Evolutionary conservation across 2,888 invertebrate genomes (phyloP).

Genomic region (Drosophila multiciliata): DNA sequence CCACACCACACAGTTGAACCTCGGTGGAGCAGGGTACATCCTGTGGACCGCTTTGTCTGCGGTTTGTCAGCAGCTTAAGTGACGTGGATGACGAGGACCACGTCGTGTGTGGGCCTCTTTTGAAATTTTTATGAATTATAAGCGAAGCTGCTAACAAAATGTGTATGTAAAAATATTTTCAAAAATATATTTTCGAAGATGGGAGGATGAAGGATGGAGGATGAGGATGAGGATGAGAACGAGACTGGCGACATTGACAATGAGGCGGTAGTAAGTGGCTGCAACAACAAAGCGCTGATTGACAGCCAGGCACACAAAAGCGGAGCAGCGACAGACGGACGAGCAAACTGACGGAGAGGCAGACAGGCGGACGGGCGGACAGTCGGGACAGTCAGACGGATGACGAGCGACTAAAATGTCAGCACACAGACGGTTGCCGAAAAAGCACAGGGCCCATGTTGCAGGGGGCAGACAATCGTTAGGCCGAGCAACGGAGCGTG

Average conservation of each 20-base stretch:
- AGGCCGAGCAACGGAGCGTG: constrained; percentile 70
- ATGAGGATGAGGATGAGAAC: constrained; percentile 21
- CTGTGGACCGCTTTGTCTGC: constrained; percentile 69
- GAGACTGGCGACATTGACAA: constrained; percentile 67
- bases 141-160: constrained; percentile 46
- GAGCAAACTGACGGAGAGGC: background rate
- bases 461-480: constrained; percentile 56
- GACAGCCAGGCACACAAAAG: constrained; percentile 65
- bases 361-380: background rate
- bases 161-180: constrained; percentile 65
- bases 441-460: constrained; percentile 7
- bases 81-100: constrained; percentile 1
- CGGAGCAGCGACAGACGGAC: constrained; percentile 9
- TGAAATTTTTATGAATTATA: constrained; percentile 76
- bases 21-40: constrained; percentile 25
- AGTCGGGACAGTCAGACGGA: background rate
- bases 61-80: constrained; percentile 58
- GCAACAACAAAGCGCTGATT: constrained; percentile 77
- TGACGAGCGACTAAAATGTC: constrained; percentile 33
- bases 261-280: constrained; percentile 76
- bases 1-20: constrained; percentile 9
- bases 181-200: constrained; percentile 38
- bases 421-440: constrained; percentile 9
- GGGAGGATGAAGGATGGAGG: constrained; percentile 12
- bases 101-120: constrained; percentile 57